Base-by-base conservation (phyloP, 2,888 invertebrate genomes). In the Magallana nippona region DNA sequence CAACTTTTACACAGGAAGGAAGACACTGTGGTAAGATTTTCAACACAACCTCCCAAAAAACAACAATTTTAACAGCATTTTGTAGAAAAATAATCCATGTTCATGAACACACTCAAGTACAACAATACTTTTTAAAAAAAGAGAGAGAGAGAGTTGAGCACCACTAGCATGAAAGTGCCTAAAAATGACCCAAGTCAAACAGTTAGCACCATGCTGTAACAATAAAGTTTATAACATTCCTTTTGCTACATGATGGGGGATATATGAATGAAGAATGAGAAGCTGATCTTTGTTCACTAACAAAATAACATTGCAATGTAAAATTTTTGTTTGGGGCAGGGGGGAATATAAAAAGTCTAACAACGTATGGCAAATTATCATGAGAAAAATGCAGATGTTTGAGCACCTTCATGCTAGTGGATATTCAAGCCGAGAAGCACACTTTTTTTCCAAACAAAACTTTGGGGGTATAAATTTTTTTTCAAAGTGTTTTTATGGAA, bases 21-120 rank as follows among this genome's bases (percentile, higher is more conserved):
- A 84, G 84, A 84, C 84, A 84, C 81, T 77, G 63, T 84, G 84
- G 84, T 84, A 22, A 82, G 60, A 32, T 63, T 80, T 44, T 80
- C 27, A 80, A 80, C 80, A 83, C 78, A 81, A 81, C 80, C 77
- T 57, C 57, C 80, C 80, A 57, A 80, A 83, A 62, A 80, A 78
- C 79, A 83, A 80, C 83, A 83, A 80, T 62, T 63, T 80, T 60
- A 83, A 83, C 83, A 83, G 82, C 77, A 71, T 78, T 56, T 78
- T 78, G 82, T 84, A 84, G 81, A 84, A 84, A 84, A 84, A 84
- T 84, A 84, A 80, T 81, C 55, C 78, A 84, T 84, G 81, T 81
- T 84, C 81, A 56, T 83, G 83, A 83, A 83, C 83, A 83, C 83
- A 80, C 82, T 82, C 71, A 82, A 71, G 71, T 83, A 78, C 78